Conservation (phyloP, 2,888 invertebrate species). For the Lasioglossum lativentre region DNA sequence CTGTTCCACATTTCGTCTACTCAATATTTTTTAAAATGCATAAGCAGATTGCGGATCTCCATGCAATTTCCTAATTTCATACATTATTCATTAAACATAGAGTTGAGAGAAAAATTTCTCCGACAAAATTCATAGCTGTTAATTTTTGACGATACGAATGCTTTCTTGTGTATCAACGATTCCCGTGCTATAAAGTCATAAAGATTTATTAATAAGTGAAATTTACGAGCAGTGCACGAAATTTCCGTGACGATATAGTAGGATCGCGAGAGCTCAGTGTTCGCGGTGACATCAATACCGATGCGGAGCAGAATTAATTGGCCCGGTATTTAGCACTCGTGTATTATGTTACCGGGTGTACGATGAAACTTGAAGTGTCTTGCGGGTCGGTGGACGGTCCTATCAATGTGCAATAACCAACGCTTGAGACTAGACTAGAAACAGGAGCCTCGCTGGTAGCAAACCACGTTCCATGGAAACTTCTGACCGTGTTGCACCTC, state of each 20-base stretch:
- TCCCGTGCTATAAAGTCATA: not conserved
- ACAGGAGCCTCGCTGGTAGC: not conserved
- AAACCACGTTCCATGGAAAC: slow-evolving; percentile 1
- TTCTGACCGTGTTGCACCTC: slow-evolving; percentile 1
- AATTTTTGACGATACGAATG: not conserved
- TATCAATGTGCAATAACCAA: slow-evolving; percentile 17
- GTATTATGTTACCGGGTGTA: not conserved
- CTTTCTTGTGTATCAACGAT: not conserved
- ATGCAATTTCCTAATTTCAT: no score
- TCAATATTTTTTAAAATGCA: no score
- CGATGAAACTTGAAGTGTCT: not conserved
- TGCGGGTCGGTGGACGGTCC: not conserved
- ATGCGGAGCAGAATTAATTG: not conserved
- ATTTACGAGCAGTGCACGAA: not conserved
- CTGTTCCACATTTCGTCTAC: no score
- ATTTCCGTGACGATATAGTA: not conserved
- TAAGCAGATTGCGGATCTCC: no score
- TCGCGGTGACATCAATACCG: not conserved
- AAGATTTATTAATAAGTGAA: not conserved
- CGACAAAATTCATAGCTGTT: not conserved
- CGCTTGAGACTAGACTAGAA: not conserved
- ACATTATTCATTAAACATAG: no score
- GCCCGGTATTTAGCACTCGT: not conserved
- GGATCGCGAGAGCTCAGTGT: not conserved
- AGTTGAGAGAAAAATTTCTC: no score